Evolutionary conservation across 2,888 invertebrate species (phyloP), one percentile per base, ranked within the genome.

Genomic region (Therioaphis trifolii): DNA sequence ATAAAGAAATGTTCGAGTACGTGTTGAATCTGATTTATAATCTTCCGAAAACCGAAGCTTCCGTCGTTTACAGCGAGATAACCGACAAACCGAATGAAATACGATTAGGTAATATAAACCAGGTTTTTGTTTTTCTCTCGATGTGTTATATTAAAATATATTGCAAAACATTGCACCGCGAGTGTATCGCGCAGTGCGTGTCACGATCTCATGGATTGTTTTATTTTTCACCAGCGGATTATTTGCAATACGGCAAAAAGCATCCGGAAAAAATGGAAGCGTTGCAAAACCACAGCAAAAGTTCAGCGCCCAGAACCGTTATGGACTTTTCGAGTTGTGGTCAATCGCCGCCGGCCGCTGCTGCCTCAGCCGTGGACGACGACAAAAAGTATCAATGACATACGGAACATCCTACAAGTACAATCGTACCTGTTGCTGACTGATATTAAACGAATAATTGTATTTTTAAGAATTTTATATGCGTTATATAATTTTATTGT

Each of bases 1-100:
- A 85, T 35, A 79, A 58, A 29, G 18, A 69, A 43, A 77, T 77
- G 84, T 85, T 85, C 52, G 82, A 85, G 24, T 85, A 79, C 40
- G 68, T 85, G 27, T 63, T 85, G 68, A 82, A 76, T 2, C 29
- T 85, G 11, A 46, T 82, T 7, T 82, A 82, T 18, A 82, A 82
- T 52, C 18, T 72, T n/a, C 40, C 82, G 24, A 82, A 66, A 66
- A 63, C 82, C 21, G 82, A 82, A 74, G 82, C 74, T 14, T 74
- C 63, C 2, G 27, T 66, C 21, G 24, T 82, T 24, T 74, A 66
- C n/a, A 4, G 66, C 2, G 63, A 82, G 52, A 74, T 74, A n/a
- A 66, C 74, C 9, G 40, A 63, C 35, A 74, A 74, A 9, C 82
- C 74, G n/a, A 40, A 82, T n/a, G 72, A 82, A 52, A 82, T 82